Evolutionary conservation across 2,113 vertebrate genomes (phyloP).

Genomic region (Stictonetta naevosa): DNA sequence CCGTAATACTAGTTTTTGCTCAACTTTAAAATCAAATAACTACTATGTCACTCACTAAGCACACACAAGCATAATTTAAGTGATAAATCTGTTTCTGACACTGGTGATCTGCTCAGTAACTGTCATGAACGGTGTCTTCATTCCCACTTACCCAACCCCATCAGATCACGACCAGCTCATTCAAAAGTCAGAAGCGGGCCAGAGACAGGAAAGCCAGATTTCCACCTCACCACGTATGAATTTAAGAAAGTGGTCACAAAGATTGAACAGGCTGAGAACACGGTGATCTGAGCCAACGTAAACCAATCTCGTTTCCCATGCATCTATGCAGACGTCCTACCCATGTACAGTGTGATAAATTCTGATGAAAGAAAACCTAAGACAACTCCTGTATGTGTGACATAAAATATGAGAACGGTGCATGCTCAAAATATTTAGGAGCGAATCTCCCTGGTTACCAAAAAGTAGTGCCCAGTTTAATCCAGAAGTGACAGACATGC

Average conservation of each 20-base stretch:
- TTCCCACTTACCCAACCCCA: slow-evolving; percentile 26
- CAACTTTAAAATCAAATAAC: not conserved
- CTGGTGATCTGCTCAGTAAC: not conserved
- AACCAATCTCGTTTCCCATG: not conserved
- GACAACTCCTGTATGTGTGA: rapidly evolving
- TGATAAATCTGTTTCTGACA: not conserved
- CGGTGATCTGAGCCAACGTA: not conserved
- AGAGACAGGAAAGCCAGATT: not conserved
- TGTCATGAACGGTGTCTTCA: not conserved
- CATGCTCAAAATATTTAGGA: not conserved
- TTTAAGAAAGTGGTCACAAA: not conserved
- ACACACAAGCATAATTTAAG: rapidly evolving
- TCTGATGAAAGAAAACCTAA: not conserved
- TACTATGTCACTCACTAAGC: not conserved
- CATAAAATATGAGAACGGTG: not conserved
- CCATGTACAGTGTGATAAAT: not conserved
- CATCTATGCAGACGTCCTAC: not conserved
- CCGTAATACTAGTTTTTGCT: not conserved
- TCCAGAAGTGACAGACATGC: not conserved
- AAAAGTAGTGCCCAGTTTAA: not conserved
- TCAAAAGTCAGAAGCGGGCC: not conserved
- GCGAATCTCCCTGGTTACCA: not conserved
- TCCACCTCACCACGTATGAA: not conserved
- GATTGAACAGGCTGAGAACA: not conserved
- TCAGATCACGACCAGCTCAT: slow-evolving; percentile 44